Base-by-base conservation (phyloP, 2,113 vertebrate genomes). In the Semnornis frantzii region DNA sequence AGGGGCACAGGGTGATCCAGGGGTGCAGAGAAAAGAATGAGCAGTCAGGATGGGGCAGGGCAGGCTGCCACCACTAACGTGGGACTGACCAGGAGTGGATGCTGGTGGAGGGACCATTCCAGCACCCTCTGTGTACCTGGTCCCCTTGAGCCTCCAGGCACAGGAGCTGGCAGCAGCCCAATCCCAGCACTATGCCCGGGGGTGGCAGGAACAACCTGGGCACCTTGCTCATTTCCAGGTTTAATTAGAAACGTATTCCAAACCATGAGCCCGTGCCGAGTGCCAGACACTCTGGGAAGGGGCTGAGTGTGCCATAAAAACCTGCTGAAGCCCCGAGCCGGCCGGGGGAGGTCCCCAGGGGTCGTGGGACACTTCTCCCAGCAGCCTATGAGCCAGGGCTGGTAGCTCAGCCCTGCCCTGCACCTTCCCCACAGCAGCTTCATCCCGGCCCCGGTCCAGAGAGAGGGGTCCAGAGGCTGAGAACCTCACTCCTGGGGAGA, bases 221-320 rank as follows among this genome's bases (percentile, higher is more conserved):
- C 5, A 6, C 55, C 31, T 37, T 13, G 28, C 50, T 90, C 44
- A 71, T 66, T 76, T 94, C 90, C 88, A 80, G n/a, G 27, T 97
- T 97, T 96, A 97, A 97, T 97, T 93, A 97, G 87, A 96, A 96
- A 96, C 4, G 3, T 85, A 73, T 77, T 89, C 70, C 86, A 82
- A 92, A 89, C 10, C 64, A 70, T 11, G 7, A 62, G 30, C 70
- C 55, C 3, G 0, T 16, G 7, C 55, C 6, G 3, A 82, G 68
- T 0, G 3, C 33, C 79, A 71, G 64, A 30, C 20, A 63, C 1
- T 1, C 30, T 62, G 42, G 24, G 7, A 65, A 34, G 52, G 44
- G 60, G 75, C 24, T 6, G 3, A 14, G 17, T 33, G 9, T 10
- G 54, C 65, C 48, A 6, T 57, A 81, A 95, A 94, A 90, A 72